Evolutionary conservation across 2,888 invertebrate species (phyloP).

Genomic region (Phengaris alcon): DNA sequence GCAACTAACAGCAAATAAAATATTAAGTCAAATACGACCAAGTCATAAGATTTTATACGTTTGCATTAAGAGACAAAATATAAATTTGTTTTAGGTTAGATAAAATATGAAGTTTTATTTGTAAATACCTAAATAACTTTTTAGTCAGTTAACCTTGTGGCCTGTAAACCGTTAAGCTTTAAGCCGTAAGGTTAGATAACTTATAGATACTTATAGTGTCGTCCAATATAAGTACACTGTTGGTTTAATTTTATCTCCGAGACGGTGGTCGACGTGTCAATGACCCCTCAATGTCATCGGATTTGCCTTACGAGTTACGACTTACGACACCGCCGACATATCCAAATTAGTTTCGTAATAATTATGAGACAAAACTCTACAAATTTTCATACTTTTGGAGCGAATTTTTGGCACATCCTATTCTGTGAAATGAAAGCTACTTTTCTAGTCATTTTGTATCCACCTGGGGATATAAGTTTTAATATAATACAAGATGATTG

Average conservation of each 20-base stretch:
- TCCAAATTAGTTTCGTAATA: constrained; percentile 2
- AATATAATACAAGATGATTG: neutral
- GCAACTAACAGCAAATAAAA: too few relatives aligned
- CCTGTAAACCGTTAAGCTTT: neutral
- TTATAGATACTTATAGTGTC: neutral
- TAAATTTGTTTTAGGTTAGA: too few relatives aligned
- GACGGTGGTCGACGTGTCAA: constrained; percentile 10
- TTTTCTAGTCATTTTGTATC: neutral
- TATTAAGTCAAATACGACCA: too few relatives aligned
- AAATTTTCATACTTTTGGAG: neutral
- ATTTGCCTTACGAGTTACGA: neutral
- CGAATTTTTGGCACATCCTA: too few relatives aligned
- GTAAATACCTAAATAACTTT: neutral
- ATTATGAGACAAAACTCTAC: neutral
- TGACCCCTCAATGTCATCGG: constrained; percentile 27
- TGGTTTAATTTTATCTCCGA: constrained; percentile 17
- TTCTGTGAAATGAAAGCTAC: too few relatives aligned
- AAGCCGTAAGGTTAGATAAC: neutral
- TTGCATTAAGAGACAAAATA: too few relatives aligned
- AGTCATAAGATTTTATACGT: too few relatives aligned
- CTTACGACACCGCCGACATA: neutral
- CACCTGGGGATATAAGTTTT: neutral
- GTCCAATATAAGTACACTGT: constrained; percentile 5
- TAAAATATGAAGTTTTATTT: too few relatives aligned
- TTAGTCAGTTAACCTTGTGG: neutral